Evolutionary conservation across 2,113 vertebrate genomes (phyloP).

Genomic region (Uria aalge): DNA sequence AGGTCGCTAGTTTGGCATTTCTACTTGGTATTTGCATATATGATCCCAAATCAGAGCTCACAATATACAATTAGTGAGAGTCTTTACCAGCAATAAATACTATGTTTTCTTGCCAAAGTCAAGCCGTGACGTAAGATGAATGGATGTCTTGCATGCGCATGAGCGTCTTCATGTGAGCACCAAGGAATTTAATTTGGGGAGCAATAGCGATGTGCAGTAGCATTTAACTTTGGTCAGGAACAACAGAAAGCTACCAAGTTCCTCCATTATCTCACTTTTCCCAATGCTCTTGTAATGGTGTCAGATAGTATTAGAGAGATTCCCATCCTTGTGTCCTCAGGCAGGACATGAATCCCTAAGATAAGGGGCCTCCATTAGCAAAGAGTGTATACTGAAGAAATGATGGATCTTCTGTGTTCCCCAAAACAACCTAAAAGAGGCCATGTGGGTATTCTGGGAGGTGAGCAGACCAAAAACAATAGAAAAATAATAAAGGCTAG

Average conservation of each 20-base stretch:
- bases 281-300: neutral
- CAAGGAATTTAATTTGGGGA: neutral
- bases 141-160: accelerated
- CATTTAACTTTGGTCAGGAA: neutral
- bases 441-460: neutral
- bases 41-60: neutral
- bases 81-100: neutral
- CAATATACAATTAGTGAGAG: neutral
- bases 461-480: neutral
- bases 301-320: neutral
- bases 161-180: neutral
- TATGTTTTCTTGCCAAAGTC: neutral
- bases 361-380: neutral
- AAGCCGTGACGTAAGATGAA: neutral
- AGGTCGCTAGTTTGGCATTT: neutral
- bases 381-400: neutral
- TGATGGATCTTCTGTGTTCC: neutral
- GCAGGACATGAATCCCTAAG: neutral
- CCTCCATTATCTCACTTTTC: neutral
- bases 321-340: neutral
- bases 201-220: neutral
- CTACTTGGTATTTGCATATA: neutral
- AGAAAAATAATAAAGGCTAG: neutral
- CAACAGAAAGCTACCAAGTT: neutral
- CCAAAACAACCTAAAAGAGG: neutral